Conservation (phyloP, 2,797 vertebrate genomes). For the Allobates femoralis region DNA sequence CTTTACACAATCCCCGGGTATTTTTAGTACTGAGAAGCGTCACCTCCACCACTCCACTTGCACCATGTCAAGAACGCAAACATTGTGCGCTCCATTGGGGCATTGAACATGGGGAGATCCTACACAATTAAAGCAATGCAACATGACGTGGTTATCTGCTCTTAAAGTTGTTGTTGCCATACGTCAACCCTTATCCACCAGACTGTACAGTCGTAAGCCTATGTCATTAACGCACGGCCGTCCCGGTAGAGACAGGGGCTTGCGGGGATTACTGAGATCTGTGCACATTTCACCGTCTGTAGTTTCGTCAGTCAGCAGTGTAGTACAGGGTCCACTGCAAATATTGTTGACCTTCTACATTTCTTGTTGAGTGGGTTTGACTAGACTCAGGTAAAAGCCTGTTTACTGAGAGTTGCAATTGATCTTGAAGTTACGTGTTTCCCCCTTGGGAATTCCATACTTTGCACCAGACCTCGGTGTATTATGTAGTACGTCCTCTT, state of each 20-base stretch:
- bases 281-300: conserved; percentile 32
- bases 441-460: conserved; percentile 41
- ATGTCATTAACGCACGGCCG: not conserved
- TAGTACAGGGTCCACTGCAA: conserved; percentile 51
- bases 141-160: conserved; percentile 1
- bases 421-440: conserved; percentile 47
- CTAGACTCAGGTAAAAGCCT: conserved; percentile 38
- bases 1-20: not conserved
- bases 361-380: conserved; percentile 51
- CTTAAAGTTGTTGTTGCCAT: not conserved
- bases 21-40: conserved; percentile 20
- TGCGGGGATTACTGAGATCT: conserved; percentile 30
- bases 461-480: conserved; percentile 6
- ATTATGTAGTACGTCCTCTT: not conserved
- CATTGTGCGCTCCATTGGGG: conserved; percentile 26
- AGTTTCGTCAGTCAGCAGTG: conserved; percentile 32
- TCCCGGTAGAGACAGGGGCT: conserved; percentile 23
- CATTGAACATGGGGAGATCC: conserved; percentile 4
- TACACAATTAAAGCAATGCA: conserved; percentile 9
- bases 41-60: not conserved
- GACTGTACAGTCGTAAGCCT: conserved; percentile 35
- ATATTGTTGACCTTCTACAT: conserved; percentile 50
- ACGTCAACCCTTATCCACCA: not conserved
- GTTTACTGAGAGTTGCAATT: conserved; percentile 46
- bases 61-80: conserved; percentile 22